Percentiles rank a stretch among this genome's conserved stretches.
Evolutionary conservation across 30 jellyfish, hydroid and myxozoan species (phyloP).

Genomic region (Phacellophora camtschatica): DNA sequence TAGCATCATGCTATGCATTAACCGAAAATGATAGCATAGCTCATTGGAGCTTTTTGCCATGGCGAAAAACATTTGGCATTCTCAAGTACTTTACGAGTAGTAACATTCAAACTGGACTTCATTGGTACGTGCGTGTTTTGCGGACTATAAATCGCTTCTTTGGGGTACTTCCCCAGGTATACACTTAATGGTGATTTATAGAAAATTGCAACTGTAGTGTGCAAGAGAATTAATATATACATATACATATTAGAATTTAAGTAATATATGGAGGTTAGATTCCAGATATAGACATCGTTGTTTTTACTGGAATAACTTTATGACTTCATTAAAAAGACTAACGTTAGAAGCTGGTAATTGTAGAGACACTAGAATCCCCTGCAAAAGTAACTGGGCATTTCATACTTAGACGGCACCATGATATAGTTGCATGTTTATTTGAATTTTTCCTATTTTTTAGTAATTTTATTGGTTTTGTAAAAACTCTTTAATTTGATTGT

Average conservation of each 20-base stretch:
- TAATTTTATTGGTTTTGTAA: too few relatives aligned
- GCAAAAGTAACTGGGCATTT: too few relatives aligned
- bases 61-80: conserved; percentile 37
- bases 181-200: background rate
- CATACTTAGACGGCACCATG: too few relatives aligned
- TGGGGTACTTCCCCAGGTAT: conserved; percentile 50
- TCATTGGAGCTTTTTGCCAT: conserved; percentile 70
- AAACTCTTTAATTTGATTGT: too few relatives aligned
- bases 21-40: conserved; percentile 60
- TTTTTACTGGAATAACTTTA: too few relatives aligned
- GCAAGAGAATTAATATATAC: conserved; percentile 6
- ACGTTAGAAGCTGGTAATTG: too few relatives aligned
- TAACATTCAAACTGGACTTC: conserved; percentile 42
- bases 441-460: too few relatives aligned
- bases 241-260: conserved; percentile 9
- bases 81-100: background rate
- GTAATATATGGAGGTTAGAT: conserved; percentile 71
- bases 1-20: conserved; percentile 83
- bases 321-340: too few relatives aligned
- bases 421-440: too few relatives aligned
- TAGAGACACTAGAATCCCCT: too few relatives aligned
- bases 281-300: too few relatives aligned
- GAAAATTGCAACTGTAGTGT: conserved; percentile 25
- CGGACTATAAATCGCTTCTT: conserved; percentile 33
- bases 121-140: conserved; percentile 50